Evolutionary conservation across 2,113 vertebrate species (phyloP).

Genomic region (Rostratula benghalensis): DNA sequence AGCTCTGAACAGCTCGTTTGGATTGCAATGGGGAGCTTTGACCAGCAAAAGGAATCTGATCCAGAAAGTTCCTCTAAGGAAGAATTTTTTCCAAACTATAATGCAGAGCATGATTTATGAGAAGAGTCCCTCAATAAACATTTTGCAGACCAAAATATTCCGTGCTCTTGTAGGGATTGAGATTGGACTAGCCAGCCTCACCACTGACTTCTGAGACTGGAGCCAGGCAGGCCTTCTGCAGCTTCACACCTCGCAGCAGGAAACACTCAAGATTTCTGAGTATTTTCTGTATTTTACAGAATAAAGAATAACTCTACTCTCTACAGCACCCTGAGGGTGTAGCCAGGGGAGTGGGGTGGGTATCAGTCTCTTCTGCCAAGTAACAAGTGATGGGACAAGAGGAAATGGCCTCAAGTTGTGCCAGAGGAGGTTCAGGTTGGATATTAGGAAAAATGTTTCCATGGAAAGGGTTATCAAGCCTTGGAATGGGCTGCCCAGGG

Average conservation of each 20-base stretch:
- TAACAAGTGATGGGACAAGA: too few relatives aligned
- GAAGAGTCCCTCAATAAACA: background rate
- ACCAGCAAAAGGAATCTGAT: background rate
- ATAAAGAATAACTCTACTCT: background rate
- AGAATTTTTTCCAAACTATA: background rate
- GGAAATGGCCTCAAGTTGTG: too few relatives aligned
- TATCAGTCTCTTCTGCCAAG: too few relatives aligned
- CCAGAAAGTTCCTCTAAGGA: background rate
- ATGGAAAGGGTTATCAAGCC: too few relatives aligned
- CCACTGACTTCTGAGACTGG: background rate
- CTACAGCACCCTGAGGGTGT: too few relatives aligned
- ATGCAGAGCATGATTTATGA: background rate
- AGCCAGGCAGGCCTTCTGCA: background rate
- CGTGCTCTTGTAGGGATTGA: background rate
- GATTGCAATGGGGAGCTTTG: background rate
- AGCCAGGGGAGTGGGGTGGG: too few relatives aligned
- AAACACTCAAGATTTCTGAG: background rate
- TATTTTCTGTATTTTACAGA: background rate
- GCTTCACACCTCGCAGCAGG: background rate
- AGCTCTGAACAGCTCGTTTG: background rate
- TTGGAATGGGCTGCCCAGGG: too few relatives aligned
- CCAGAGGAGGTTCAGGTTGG: too few relatives aligned
- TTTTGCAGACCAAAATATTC: background rate
- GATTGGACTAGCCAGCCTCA: background rate
- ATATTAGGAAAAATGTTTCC: too few relatives aligned